phyloP scores from a whole-genome alignment of 1,140 invertebrate species.

The Trichonephila inaurata region DNA sequence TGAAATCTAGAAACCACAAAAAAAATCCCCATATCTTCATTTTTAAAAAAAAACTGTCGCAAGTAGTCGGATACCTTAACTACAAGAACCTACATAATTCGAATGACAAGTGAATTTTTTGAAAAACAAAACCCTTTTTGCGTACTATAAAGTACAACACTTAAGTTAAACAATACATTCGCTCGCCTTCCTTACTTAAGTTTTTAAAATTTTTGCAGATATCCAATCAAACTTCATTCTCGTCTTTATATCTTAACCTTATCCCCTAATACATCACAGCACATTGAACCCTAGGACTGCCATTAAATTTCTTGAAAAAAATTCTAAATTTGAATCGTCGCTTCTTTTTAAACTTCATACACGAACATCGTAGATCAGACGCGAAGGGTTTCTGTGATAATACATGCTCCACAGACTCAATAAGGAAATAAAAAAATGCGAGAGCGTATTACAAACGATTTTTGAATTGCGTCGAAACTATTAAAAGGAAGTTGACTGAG shows the following conservation, averaged over 20 bases:
- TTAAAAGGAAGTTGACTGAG: slow-evolving; percentile 43
- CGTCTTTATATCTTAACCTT: not conserved
- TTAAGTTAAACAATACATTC: too few relatives aligned
- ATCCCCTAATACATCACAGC: not conserved
- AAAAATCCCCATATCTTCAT: too few relatives aligned
- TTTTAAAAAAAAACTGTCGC: too few relatives aligned
- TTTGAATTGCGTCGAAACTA: not conserved
- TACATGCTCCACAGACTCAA: not conserved
- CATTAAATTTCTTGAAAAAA: not conserved
- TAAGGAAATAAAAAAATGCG: not conserved
- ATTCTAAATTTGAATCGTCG: not conserved
- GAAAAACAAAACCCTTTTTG: too few relatives aligned
- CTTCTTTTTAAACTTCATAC: not conserved
- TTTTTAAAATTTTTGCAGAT: too few relatives aligned
- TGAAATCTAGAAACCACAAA: too few relatives aligned
- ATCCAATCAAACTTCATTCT: too few relatives aligned
- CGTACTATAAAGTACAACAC: too few relatives aligned
- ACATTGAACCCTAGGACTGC: not conserved
- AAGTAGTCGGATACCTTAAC: too few relatives aligned
- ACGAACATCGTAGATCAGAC: not conserved
- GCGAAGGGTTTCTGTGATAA: not conserved
- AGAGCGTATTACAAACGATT: not conserved
- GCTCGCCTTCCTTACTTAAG: too few relatives aligned
- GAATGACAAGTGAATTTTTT: too few relatives aligned
- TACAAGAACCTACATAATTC: too few relatives aligned